Base-by-base conservation (phyloP, 2,113 vertebrate genomes). In the Tragelaphus scriptus region DNA sequence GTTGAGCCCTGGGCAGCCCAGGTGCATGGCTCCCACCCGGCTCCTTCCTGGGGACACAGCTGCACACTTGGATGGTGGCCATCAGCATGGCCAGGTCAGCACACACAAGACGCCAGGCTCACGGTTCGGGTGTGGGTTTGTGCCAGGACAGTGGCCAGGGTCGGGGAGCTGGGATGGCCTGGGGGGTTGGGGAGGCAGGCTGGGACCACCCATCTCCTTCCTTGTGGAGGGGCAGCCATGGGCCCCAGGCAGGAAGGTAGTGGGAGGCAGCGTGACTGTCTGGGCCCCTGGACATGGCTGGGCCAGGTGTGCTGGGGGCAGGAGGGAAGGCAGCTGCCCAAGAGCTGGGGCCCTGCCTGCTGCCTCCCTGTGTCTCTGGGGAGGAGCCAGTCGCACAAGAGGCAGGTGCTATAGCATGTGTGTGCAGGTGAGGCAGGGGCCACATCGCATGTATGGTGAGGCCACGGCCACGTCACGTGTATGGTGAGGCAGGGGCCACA, bases 401-500 rank as follows among this genome's bases (percentile, higher is more conserved):
- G 47, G 32, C 25, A 26, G 2, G 2, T 2, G 6, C 49, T 49
- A 49, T 49, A 13, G 32, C 30, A 32, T 30, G 1, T 3, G 0
- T 2, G 6, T 7, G 14, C 61, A 16, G 28, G 28, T 6, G 12
- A 1, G 2, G 5, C 59, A 14, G 13, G 26, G 26, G 26, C 25
- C 58, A 25, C 23, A 1, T 28, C 65, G 65, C 4, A 7, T 5
- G 16, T 1, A 3, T 8, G 3, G 68, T 12, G 58, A 59, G 55
- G 0, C 55, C 7, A 0, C 9, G 58, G 58, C 26, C 59, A 61
- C 5, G 2, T 12, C 58, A 0, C 1, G 5, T 28, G 59, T 1
- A 1, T 61, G 59, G 59, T 14, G 26, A 61, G 11, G 0, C 28
- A 13, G 58, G 26, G 26, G 26, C 25, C 58, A 25, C 23, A 1